A percentile compares a stretch with the other conserved stretches of the same genome.
Conservation (phyloP, 2,888 invertebrate species). For the Watsonalla binaria region DNA sequence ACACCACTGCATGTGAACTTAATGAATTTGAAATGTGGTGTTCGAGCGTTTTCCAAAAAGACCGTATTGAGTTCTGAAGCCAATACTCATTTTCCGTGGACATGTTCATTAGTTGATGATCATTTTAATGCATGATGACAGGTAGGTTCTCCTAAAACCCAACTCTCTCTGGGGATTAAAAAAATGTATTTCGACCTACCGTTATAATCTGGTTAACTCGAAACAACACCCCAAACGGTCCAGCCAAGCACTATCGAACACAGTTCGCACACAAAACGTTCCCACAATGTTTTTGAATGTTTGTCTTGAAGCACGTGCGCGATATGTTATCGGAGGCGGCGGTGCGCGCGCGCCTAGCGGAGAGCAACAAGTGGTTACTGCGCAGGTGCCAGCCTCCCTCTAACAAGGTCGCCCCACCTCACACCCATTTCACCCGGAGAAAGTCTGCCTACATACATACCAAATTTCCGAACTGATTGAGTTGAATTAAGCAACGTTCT, state of each 20-base stretch:
- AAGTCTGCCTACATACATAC: conserved; percentile 79
- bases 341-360: conserved; percentile 63
- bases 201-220: conserved; percentile 36
- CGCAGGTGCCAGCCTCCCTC: conserved; percentile 76
- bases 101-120: too few relatives aligned
- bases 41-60: not conserved
- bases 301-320: conserved; percentile 47
- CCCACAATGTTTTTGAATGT: conserved; percentile 30
- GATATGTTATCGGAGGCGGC: conserved; percentile 49
- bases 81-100: not conserved
- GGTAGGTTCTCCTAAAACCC: not conserved
- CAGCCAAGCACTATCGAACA: conserved; percentile 45
- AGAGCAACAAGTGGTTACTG: conserved; percentile 68
- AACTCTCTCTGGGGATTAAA: conserved; percentile 3
- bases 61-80: not conserved
- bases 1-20: not conserved
- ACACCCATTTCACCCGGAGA: conserved; percentile 71
- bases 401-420: conserved; percentile 73
- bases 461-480: conserved; percentile 75
- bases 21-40: not conserved
- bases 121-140: too few relatives aligned
- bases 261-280: conserved; percentile 59
- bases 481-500: conserved; percentile 41
- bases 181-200: conserved; percentile 39
- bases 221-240: conserved; percentile 29